Evolutionary conservation across 2,113 vertebrate species (phyloP).

Genomic region (Tachysurus fulvidraco): DNA sequence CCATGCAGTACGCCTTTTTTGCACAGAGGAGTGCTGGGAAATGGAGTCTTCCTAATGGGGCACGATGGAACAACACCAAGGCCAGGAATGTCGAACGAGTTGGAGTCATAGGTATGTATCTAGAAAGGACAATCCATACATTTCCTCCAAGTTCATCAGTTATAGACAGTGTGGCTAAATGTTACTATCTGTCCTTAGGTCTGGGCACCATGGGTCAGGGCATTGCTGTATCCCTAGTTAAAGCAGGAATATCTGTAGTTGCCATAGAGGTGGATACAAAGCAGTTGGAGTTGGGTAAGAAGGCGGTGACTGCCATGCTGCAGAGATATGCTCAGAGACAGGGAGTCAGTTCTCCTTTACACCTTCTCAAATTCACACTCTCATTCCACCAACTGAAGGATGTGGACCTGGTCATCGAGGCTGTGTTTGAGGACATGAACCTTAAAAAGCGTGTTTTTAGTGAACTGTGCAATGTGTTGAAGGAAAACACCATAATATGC

Average conservation of each 20-base stretch:
- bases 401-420: constrained; percentile 88
- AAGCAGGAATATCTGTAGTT: constrained; percentile 80
- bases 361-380: constrained; percentile 71
- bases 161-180: background rate
- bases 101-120: constrained; percentile 83
- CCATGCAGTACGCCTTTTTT: constrained; percentile 86
- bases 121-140: background rate
- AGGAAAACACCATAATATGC: constrained; percentile 78
- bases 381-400: constrained; percentile 69
- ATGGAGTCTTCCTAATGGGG: constrained; percentile 79
- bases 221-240: constrained; percentile 80
- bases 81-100: constrained; percentile 72
- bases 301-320: constrained; percentile 71
- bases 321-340: constrained; percentile 75
- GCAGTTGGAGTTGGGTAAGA: constrained; percentile 73
- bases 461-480: constrained; percentile 78
- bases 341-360: constrained; percentile 49
- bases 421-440: constrained; percentile 87
- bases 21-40: constrained; percentile 75
- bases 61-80: constrained; percentile 77
- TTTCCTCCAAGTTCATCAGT: background rate
- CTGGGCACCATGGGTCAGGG: constrained; percentile 93
- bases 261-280: constrained; percentile 82
- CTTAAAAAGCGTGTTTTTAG: constrained; percentile 84
- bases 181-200: constrained; percentile 68